Evolutionary conservation across 2,113 vertebrate species (phyloP).

Genomic region (Syrrhaptes paradoxus): DNA sequence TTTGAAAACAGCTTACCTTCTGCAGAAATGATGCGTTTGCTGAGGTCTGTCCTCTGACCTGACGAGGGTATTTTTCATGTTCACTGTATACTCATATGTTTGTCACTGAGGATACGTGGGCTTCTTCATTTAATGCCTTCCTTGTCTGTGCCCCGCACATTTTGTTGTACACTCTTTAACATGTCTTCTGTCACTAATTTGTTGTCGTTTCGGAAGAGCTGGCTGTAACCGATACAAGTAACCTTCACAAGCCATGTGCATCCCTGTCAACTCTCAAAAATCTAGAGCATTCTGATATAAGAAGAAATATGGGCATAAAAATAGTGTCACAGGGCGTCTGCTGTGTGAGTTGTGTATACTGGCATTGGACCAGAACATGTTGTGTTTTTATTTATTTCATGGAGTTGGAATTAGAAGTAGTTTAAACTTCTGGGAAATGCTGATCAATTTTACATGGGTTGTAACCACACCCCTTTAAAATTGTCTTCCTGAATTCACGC

Average conservation of each 20-base stretch:
- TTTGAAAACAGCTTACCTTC: background rate
- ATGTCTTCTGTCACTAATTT: background rate
- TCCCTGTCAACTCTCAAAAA: background rate
- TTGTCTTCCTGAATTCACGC: background rate
- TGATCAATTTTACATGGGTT: background rate
- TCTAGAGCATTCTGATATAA: background rate
- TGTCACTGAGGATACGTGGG: background rate
- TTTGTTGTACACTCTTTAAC: background rate
- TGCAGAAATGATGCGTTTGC: background rate
- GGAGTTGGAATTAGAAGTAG: background rate
- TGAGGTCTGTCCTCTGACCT: background rate
- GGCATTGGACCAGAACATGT: background rate
- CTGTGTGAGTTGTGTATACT: background rate
- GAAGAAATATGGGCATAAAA: background rate
- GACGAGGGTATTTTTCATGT: fast-evolving
- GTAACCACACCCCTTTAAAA: background rate
- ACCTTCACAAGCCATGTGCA: background rate
- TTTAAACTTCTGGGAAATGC: background rate
- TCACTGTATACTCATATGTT: fast-evolving
- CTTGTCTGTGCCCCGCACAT: background rate
- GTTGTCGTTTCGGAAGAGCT: background rate
- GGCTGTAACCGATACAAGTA: background rate
- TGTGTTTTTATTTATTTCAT: background rate
- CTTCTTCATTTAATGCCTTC: background rate
- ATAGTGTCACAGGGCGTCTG: background rate